Base-by-base conservation (phyloP, 2,888 invertebrate genomes). In the Pseudococcus longispinus region DNA sequence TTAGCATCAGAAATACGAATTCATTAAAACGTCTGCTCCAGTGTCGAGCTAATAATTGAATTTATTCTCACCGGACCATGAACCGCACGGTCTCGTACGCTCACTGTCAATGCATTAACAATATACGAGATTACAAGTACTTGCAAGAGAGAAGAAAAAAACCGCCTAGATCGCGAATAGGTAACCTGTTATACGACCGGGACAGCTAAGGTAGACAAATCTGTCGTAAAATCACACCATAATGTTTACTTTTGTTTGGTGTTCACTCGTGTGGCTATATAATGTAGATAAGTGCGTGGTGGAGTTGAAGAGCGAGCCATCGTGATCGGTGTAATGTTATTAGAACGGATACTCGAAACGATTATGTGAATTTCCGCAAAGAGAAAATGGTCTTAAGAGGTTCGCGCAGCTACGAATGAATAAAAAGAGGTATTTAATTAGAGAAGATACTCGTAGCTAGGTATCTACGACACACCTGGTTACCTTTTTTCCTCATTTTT, bases 331-430 rank as follows among this genome's bases (percentile, higher is more conserved):
- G 65, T 26, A 65, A 26, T 65, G 65, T 65, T 65, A 26, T 65
- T 65, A 65, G 65, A 65, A 65, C 65, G 65, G 65, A 65, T 65
- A 65, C 65, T 65, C 65, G 65, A 65, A 65, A 65, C 65, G 65
- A 65, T 65, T 65, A 65, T 65, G 26, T 26, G 65, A 65, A 65
- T 26, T 65, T 65, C 65, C 65, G 65, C 23, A 65, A 26, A 65
- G 65, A 65, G 65, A 65, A 26, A 65, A 26, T 26, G 20, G 26
- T 65, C 13, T 65, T 20, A 26, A 65, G 65, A 65, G 65, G 23
- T 65, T 13, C 20, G 8, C 20, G 8, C 20, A 65, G 13, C 11
- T 3, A 11, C 65, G 65, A 65, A 65, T 65, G 65, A 65, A 65
- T 51, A 51, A 51, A 51, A 65, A 65, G 26, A 65, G 26, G 65